phyloP scores from a whole-genome alignment of 2,888 invertebrate genomes.

The Chaitophorus viminalis region DNA sequence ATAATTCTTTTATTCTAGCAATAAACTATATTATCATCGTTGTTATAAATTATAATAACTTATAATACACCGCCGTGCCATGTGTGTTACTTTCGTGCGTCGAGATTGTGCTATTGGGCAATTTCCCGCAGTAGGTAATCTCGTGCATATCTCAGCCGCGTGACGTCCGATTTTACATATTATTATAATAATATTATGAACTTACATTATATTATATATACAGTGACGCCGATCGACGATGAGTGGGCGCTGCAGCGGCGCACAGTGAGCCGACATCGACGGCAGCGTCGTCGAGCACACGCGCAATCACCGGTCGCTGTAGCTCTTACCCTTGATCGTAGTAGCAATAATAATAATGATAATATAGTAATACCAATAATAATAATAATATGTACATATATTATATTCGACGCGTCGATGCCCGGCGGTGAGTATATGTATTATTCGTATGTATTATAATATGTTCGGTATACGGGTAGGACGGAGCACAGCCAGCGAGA shows the following conservation, averaged over 20 bases:
- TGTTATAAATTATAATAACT: too few species aligned
- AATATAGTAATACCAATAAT: neutral
- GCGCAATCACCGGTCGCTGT: neutral
- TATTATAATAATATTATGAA: too few species aligned
- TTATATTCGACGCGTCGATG: slow-evolving; percentile 14
- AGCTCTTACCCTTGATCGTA: neutral
- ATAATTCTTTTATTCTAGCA: too few species aligned
- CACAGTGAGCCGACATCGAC: slow-evolving; percentile 10
- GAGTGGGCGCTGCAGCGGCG: slow-evolving; percentile 17
- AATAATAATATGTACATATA: neutral
- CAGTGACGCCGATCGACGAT: neutral
- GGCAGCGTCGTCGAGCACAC: neutral
- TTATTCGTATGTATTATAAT: neutral
- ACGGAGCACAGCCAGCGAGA: slow-evolving; percentile 8
- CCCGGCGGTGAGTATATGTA: neutral
- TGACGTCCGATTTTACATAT: neutral
- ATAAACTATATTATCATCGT: too few species aligned
- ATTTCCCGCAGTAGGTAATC: slow-evolving; percentile 10
- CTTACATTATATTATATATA: neutral
- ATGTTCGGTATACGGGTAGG: neutral
- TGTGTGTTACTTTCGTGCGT: too few species aligned
- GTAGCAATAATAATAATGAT: neutral
- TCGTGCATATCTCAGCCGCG: neutral
- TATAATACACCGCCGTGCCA: accelerated
- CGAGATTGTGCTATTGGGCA: neutral